A percentile compares a stretch with the other conserved stretches of the same genome.
phyloP scores from a whole-genome alignment of 2,888 invertebrate species.

The Hedya salicella region DNA sequence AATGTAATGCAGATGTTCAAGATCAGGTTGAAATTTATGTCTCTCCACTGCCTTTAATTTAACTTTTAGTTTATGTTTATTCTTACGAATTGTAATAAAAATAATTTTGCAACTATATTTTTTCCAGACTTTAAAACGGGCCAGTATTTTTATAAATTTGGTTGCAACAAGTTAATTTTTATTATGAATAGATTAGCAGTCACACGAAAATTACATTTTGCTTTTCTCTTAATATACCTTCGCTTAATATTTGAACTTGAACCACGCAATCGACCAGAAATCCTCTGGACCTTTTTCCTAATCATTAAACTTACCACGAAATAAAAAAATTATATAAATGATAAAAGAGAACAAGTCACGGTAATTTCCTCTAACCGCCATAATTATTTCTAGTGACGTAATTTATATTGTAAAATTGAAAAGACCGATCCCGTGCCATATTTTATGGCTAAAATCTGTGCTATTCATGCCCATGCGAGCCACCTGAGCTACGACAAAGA shows the following conservation, averaged over 20 bases:
- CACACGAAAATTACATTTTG: too few relatives aligned
- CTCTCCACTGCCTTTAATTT: slow-evolving; percentile 26
- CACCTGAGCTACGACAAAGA: slow-evolving; percentile 73
- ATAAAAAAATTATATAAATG: slow-evolving; percentile 3
- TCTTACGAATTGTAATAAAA: too few relatives aligned
- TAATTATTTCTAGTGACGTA: slow-evolving; percentile 37
- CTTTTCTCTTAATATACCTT: too few relatives aligned
- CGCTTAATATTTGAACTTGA: too few relatives aligned
- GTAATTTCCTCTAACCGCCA: slow-evolving; percentile 15
- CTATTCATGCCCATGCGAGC: slow-evolving; percentile 50
- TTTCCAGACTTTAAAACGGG: too few relatives aligned
- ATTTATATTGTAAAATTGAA: slow-evolving; percentile 36
- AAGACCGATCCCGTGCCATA: slow-evolving; percentile 36
- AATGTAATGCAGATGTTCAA: slow-evolving; percentile 56
- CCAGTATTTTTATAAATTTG: too few relatives aligned
- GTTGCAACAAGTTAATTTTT: too few relatives aligned
- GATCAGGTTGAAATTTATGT: slow-evolving; percentile 50
- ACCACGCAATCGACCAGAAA: too few relatives aligned
- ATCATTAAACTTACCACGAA: too few relatives aligned
- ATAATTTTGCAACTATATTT: too few relatives aligned
- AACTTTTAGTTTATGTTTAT: slow-evolving; percentile 1
- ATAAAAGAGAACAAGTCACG: slow-evolving; percentile 11
- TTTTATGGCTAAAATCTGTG: slow-evolving; percentile 57
- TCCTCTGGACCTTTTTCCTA: too few relatives aligned
- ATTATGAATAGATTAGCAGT: too few relatives aligned